These are phyloP conservation scores for Chromoteleia sp. DNA, from an alignment of 2,888 invertebrate species.

Conservation along the genomic window DNA sequence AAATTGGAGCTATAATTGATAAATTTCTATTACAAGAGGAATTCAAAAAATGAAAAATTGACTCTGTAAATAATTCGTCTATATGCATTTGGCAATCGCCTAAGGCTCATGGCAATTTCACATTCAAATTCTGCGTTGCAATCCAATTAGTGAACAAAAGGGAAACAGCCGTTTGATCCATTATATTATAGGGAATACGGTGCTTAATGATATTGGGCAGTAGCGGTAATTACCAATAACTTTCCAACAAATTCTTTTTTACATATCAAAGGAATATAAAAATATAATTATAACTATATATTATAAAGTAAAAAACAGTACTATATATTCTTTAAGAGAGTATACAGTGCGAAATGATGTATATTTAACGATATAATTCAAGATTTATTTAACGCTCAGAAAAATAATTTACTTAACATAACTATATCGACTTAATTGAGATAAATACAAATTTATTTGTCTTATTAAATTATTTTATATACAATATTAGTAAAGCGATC, in stretches of 20 bases:
- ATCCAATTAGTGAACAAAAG: slow-evolving; percentile 81
- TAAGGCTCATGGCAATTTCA: slow-evolving; percentile 77
- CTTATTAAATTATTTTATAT: too few relatives aligned
- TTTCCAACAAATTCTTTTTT: slow-evolving; percentile 81
- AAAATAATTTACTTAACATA: too few relatives aligned
- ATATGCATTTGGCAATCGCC: slow-evolving; percentile 57
- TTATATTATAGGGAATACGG: slow-evolving; percentile 71
- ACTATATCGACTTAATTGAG: too few relatives aligned
- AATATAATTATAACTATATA: background rate
- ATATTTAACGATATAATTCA: too few relatives aligned
- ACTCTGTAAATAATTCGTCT: slow-evolving; percentile 60
- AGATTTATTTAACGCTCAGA: too few relatives aligned
- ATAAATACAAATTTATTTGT: too few relatives aligned
- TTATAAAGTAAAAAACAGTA: background rate
- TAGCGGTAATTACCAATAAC: slow-evolving; percentile 82
- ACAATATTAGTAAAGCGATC: too few relatives aligned
- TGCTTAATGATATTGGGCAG: slow-evolving; percentile 74
- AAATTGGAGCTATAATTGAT: background rate
- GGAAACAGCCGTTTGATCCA: slow-evolving; percentile 83
- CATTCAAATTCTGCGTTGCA: slow-evolving; percentile 82
- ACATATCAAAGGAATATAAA: slow-evolving; percentile 58
- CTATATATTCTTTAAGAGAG: too few relatives aligned
- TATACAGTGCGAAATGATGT: too few relatives aligned
- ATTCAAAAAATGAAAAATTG: slow-evolving; percentile 38
- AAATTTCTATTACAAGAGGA: slow-evolving; percentile 12